Evolutionary conservation across 2,113 vertebrate species (phyloP).

Genomic region (Columba janthina): DNA sequence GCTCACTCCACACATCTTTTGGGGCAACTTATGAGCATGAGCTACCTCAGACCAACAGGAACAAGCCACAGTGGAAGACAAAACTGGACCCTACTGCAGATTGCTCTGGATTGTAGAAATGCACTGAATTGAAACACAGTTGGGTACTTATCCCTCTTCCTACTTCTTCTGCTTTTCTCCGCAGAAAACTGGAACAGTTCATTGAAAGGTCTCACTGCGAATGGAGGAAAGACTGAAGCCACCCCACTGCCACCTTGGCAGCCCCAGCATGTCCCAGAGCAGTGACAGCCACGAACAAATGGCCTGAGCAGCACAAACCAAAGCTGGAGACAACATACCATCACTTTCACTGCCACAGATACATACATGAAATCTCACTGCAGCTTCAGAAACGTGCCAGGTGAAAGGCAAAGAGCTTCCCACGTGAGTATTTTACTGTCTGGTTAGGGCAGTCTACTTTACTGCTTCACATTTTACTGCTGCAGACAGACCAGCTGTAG

Average conservation of each 20-base stretch:
- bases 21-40: not conserved
- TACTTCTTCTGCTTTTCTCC: too few relatives aligned
- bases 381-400: not conserved
- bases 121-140: not conserved
- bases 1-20: not conserved
- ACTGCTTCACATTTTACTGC: not conserved
- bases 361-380: fast-evolving
- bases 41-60: not conserved
- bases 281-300: fast-evolving
- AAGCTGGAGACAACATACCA: not conserved
- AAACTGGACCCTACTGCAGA: not conserved
- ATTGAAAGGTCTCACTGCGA: not conserved
- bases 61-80: not conserved
- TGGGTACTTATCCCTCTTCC: not conserved
- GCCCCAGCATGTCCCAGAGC: not conserved
- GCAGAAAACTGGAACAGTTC: not conserved
- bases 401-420: not conserved
- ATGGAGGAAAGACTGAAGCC: not conserved
- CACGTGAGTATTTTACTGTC: not conserved
- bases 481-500: not conserved
- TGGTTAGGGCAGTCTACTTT: not conserved
- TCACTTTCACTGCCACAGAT: not conserved
- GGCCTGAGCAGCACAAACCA: not conserved
- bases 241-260: not conserved
- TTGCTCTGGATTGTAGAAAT: not conserved